Evolutionary conservation across 2,888 invertebrate genomes (phyloP), one percentile per base, ranked within the genome.

Genomic region (Pristionchus exspectatus): DNA sequence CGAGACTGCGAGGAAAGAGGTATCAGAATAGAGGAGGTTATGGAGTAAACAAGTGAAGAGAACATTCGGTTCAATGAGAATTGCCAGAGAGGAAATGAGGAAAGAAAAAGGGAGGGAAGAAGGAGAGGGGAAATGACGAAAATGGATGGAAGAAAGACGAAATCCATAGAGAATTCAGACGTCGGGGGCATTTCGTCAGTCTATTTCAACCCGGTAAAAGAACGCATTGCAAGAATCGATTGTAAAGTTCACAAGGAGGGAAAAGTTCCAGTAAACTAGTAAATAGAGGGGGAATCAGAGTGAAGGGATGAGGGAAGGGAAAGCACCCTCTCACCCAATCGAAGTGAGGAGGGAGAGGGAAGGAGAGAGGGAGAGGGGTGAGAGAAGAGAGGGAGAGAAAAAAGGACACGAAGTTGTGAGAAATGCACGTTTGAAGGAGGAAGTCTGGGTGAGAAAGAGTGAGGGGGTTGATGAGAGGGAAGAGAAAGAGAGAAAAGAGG

Each of bases 221-320:
- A 77, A 30, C 50, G 14, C 72, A 72, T 2, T 33, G 33, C 44
- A 44, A n/a, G 50, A 77, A 50, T 77, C 44, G 77, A 44, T 38
- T 38, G 44, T 24, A 38, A n/a, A 44, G 77, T 77, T 77, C 77
- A 12, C 33, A 16, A 50, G 44, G 30, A 27, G 27, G 69, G 24
- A 77, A 44, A 77, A 77, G 77, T 77, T 77, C 44, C 77, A 77
- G 77, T 77, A 77, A 77, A 77, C 44, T 50, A 77, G 77, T 77
- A 77, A 77, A 77, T 24, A 77, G 77, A 50, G 44, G 77, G 21
- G 38, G 74, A 77, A 77, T 77, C 77, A 77, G 77, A 44, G n/a
- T 44, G 44, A n/a, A 77, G 77, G 24, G 44, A 24, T 38, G 77
- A 44, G 44, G 77, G 77, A 77, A 77, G 44, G 77, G 77, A 50